Conservation (phyloP, 2,797 vertebrate genomes). For the Epinephelus coioides region DNA sequence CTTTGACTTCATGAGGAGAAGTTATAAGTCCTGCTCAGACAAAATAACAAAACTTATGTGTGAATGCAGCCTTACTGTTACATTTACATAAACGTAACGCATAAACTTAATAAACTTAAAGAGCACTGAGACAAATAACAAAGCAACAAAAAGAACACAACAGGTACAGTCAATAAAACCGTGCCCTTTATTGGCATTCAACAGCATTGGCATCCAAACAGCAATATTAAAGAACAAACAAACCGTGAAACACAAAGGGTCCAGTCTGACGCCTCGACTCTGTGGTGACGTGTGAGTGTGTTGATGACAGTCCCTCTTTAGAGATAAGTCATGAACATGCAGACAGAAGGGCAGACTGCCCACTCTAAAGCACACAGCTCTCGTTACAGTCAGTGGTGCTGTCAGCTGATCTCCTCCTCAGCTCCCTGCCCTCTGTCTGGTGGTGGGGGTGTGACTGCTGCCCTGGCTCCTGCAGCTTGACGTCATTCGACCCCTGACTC, state of each 20-base stretch:
- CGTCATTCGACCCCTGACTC: constrained; percentile 66
- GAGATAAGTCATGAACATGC: constrained; percentile 73
- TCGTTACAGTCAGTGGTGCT: constrained; percentile 77
- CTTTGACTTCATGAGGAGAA: constrained; percentile 7
- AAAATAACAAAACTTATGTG: constrained; percentile 20
- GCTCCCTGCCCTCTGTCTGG: constrained; percentile 86
- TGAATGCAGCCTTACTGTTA: constrained; percentile 29
- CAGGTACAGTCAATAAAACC: constrained; percentile 26
- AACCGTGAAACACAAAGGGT: constrained; percentile 36
- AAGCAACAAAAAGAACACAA: constrained; percentile 37
- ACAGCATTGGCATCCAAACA: constrained; percentile 58
- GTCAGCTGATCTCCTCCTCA: constrained; percentile 85
- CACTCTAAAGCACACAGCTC: constrained; percentile 88
- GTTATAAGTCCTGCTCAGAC: not conserved
- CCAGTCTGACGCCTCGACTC: constrained; percentile 23
- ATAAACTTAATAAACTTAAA: not conserved
- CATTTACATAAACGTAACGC: constrained; percentile 32
- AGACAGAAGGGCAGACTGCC: constrained; percentile 34
- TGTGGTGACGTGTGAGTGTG: constrained; percentile 29
- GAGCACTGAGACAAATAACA: constrained; percentile 29
- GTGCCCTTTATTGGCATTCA: constrained; percentile 43
- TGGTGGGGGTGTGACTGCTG: constrained; percentile 52
- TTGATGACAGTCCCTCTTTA: constrained; percentile 53
- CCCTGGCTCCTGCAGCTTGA: constrained; percentile 61
- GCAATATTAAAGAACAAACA: constrained; percentile 38